Evolutionary conservation across 1,140 invertebrate species (phyloP), one percentile per base, ranked within the genome.

Genomic region (Pogonognathellus flavescens): DNA sequence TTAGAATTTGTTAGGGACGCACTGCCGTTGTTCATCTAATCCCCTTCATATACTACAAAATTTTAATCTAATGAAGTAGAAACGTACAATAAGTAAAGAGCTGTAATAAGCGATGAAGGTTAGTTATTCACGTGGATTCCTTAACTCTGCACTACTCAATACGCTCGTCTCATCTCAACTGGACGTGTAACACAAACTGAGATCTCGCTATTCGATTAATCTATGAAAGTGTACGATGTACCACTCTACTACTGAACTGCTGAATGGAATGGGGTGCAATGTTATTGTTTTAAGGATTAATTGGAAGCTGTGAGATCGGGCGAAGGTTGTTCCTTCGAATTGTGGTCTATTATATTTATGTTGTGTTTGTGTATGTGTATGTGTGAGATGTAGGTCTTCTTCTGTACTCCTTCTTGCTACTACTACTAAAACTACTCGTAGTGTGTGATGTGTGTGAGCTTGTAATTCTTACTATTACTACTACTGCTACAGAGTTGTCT

Each of bases 251-350:
- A 57, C 66, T 31, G 70, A 76, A 62, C n/a, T 62, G 59, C 20
- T 25, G 13, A 66, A 25, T 66, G 22, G 16, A 72, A 72, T 72
- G n/a, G 70, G 25, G 66, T 70, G 66, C 14, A 76, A 31, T 76
- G 31, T n/a, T 49, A 76, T 76, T 76, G 70, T 49, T 76, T 76
- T 76, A 31, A 25, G 31, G 14, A 76, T 76, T 76, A 76, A 76
- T 76, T 31, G 41, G 11, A 7, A 50, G 16, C n/a, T 41, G 31
- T 41, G 31, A 41, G 31, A 41, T 41, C 31, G 31, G 31, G 6
- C 6, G 31, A 41, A 41, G 31, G 31, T 41, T 41, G 31, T 41
- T 41, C 31, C 6, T 41, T 6, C 6, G 31, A 41, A 41, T 41
- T 41, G 31, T 41, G 31, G 31, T 41, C 31, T 41, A 41, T 41